Evolutionary conservation across 2,888 invertebrate genomes (phyloP).

Genomic region (Pollenia labialis): DNA sequence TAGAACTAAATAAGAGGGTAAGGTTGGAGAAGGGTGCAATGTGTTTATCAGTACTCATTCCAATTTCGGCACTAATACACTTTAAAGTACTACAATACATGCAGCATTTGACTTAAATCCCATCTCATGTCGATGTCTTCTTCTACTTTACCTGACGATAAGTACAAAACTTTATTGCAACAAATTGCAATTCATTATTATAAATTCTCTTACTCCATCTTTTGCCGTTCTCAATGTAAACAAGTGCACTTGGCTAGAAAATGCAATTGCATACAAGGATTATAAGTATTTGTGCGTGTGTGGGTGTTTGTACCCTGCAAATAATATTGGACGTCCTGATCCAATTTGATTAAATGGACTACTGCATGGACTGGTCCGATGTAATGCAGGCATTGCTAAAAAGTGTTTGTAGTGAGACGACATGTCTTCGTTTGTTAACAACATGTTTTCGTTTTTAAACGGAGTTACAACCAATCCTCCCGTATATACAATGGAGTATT

Average conservation of each 20-base stretch:
- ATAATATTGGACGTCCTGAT: too few species aligned
- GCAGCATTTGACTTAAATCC: slow-evolving; percentile 58
- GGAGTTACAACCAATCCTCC: too few species aligned
- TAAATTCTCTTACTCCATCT: slow-evolving; percentile 56
- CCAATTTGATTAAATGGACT: too few species aligned
- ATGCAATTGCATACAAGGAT: slow-evolving; percentile 65
- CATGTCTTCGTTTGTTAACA: too few species aligned
- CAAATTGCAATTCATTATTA: slow-evolving; percentile 72
- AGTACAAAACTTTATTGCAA: slow-evolving; percentile 43
- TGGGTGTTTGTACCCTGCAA: too few species aligned
- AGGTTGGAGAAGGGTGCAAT: background rate
- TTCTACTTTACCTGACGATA: background rate
- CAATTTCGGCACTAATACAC: slow-evolving; percentile 5
- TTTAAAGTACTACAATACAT: slow-evolving; percentile 33
- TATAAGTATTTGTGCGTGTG: slow-evolving; percentile 4
- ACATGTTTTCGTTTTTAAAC: too few species aligned
- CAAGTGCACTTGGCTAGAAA: slow-evolving; percentile 56
- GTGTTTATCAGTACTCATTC: slow-evolving; percentile 32
- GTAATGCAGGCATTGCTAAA: too few species aligned
- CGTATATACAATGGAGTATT: too few species aligned
- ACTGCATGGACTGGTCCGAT: too few species aligned
- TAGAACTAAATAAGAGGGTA: slow-evolving; percentile 34
- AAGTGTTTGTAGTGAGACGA: too few species aligned
- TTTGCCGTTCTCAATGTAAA: background rate
- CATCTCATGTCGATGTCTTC: slow-evolving; percentile 43